Conservation (phyloP, 2,888 invertebrate species). For the Spatulosminthurus flaviceps region DNA sequence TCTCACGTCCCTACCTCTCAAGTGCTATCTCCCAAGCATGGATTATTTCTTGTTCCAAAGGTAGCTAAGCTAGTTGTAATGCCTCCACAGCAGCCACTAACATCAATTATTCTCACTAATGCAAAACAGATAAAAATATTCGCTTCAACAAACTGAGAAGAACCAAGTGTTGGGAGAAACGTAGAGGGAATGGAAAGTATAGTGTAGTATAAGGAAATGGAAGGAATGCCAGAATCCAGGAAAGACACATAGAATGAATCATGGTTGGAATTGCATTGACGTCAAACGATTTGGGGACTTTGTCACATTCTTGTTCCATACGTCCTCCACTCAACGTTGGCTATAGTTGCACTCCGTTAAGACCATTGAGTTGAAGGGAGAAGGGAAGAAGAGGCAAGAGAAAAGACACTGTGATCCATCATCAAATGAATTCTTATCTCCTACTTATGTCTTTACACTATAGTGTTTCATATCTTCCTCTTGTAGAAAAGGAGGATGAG, state of each 20-base stretch:
- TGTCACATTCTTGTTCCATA: slow-evolving; percentile 45
- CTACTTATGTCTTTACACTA: background rate
- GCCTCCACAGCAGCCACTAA: background rate
- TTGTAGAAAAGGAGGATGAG: no score
- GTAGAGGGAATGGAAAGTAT: background rate
- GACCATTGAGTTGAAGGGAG: background rate
- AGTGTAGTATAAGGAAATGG: background rate
- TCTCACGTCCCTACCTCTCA: no score
- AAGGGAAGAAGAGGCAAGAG: background rate
- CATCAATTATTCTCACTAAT: no score
- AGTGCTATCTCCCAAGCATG: no score
- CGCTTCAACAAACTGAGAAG: no score
- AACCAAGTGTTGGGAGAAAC: no score
- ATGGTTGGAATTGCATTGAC: slow-evolving; percentile 53
- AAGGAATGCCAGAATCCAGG: slow-evolving; percentile 42
- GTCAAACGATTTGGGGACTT: slow-evolving; percentile 54
- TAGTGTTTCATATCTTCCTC: background rate
- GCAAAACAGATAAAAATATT: no score
- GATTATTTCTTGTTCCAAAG: background rate
- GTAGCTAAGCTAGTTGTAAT: background rate
- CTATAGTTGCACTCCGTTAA: background rate
- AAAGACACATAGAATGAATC: slow-evolving; percentile 49
- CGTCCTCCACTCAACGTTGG: background rate
- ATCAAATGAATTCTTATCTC: slow-evolving; percentile 28
- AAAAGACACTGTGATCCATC: background rate